Conservation (phyloP, 2,113 vertebrate genomes). For the Anhinga rufa region DNA sequence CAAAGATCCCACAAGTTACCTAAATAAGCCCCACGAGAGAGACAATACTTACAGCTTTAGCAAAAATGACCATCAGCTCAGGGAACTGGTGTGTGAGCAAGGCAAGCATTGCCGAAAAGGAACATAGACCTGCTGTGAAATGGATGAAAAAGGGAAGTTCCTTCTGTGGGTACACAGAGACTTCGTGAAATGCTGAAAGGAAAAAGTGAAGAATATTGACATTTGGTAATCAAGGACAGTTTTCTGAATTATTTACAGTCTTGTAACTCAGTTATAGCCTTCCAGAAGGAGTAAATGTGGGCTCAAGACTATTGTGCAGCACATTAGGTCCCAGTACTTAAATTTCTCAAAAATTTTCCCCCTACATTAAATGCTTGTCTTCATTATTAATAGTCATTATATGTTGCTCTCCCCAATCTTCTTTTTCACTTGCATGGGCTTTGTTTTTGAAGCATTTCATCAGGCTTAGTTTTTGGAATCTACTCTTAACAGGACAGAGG, state of each 20-base stretch:
- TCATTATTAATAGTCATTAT: neutral
- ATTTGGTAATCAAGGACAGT: neutral
- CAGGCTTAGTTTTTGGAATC: neutral
- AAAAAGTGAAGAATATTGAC: neutral
- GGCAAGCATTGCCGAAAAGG: slow-evolving; percentile 96
- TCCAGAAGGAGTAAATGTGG: neutral
- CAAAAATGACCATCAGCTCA: slow-evolving; percentile 95
- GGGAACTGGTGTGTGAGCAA: slow-evolving; percentile 98
- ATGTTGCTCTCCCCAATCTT: neutral
- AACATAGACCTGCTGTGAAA: slow-evolving; percentile 97
- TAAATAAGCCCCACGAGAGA: slow-evolving; percentile 5
- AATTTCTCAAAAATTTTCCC: neutral
- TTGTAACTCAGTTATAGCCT: neutral
- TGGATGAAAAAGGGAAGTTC: slow-evolving; percentile 99
- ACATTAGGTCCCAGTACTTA: neutral
- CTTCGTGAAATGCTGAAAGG: slow-evolving; percentile 91
- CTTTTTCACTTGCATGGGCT: neutral
- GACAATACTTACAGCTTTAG: slow-evolving; percentile 87
- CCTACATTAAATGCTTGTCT: neutral
- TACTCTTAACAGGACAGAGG: neutral
- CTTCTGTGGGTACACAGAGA: slow-evolving; percentile 98
- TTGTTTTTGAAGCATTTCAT: neutral
- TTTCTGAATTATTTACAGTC: neutral
- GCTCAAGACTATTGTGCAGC: neutral
- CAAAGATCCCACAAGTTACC: neutral